Evolutionary conservation across 2,113 vertebrate species (phyloP).

Genomic region (Turnix velox): DNA sequence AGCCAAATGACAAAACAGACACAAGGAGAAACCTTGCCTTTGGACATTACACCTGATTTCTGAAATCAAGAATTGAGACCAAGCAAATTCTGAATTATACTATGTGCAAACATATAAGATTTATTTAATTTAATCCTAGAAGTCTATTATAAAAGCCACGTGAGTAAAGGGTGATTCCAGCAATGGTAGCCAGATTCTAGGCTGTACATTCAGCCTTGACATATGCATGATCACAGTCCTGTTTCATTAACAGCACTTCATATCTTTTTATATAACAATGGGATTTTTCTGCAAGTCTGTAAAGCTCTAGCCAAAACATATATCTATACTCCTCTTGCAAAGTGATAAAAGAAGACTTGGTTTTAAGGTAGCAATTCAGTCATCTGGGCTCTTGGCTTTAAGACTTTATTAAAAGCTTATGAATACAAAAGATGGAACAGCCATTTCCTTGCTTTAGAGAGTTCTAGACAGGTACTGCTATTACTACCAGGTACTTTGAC

Average conservation of each 20-base stretch:
- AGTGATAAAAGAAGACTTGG: neutral
- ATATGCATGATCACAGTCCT: accelerated
- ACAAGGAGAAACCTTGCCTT: neutral
- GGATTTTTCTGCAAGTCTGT: neutral
- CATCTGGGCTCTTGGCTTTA: neutral
- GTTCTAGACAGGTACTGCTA: neutral
- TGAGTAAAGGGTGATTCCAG: neutral
- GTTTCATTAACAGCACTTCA: neutral
- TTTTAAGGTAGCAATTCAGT: neutral
- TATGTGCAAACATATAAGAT: neutral
- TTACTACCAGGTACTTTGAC: neutral
- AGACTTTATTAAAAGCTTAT: neutral
- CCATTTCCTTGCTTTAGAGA: neutral
- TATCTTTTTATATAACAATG: neutral
- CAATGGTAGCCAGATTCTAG: neutral
- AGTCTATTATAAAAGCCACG: neutral
- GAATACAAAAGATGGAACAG: neutral
- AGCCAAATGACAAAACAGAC: neutral
- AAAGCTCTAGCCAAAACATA: neutral
- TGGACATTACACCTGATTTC: neutral
- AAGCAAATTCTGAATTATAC: neutral
- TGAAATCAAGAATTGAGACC: neutral
- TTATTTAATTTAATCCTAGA: neutral
- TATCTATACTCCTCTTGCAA: neutral
- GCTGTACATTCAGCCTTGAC: neutral